Evolutionary conservation across 1,140 invertebrate genomes (phyloP).

Genomic region (Aphaenogaster rudis): DNA sequence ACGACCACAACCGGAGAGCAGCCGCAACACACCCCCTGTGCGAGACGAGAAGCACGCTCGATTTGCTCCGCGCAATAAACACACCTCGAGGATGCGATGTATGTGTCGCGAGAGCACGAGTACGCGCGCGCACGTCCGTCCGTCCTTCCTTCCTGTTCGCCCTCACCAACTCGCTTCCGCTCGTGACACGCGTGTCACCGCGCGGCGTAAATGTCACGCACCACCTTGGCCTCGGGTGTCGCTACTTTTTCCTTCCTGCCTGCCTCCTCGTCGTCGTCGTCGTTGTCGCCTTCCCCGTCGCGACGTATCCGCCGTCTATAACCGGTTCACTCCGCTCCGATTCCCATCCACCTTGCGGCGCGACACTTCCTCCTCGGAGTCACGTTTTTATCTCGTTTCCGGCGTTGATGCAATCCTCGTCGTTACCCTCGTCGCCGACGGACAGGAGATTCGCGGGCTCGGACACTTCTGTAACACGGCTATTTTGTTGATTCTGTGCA

Average conservation of each 20-base stretch:
- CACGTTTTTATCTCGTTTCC: no score
- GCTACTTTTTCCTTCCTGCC: not conserved
- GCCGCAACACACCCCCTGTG: not conserved
- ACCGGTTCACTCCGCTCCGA: not conserved
- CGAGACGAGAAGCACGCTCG: conserved; percentile 2
- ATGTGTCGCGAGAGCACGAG: not conserved
- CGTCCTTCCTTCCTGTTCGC: not conserved
- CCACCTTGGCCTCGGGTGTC: not conserved
- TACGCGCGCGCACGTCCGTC: not conserved
- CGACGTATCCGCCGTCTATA: not conserved
- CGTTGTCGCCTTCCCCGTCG: not conserved
- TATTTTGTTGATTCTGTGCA: not conserved
- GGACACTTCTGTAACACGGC: not conserved
- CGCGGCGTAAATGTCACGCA: conserved; percentile 14
- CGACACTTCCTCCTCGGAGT: no score
- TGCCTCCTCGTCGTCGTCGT: no score
- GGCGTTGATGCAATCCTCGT: not conserved
- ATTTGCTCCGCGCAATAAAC: not conserved
- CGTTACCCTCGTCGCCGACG: not conserved
- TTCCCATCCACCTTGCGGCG: not conserved
- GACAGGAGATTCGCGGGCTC: not conserved
- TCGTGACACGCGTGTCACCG: conserved; percentile 1
- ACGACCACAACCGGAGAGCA: not conserved
- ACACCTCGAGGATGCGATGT: conserved; percentile 1
- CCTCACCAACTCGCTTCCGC: not conserved